Base-by-base conservation (phyloP, 2,888 invertebrate genomes). In the Drosophila quasianomalipes region DNA sequence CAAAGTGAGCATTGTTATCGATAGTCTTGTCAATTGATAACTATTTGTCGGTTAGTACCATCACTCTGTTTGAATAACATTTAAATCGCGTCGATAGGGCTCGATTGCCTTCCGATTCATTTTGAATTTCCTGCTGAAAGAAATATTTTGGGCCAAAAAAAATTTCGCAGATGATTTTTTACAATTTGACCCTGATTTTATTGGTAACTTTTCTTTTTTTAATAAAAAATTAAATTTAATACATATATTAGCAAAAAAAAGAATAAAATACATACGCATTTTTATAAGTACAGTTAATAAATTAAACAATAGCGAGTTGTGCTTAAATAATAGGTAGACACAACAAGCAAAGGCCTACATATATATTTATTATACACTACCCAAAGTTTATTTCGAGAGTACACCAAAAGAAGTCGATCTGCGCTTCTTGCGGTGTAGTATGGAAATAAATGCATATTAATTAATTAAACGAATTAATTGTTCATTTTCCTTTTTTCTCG, bases 211-310 rank as follows among this genome's bases (percentile, higher is more conserved):
- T 44, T 44, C 68, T 61, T 73, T 75, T 70, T 85, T 83, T 74
- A 70, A 71, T 87, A 89, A 85, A 83, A 74, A 74, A 76, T 82
- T 82, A 76, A 74, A 73, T 82, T 62, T 81, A 78, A 76, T 84
- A 80, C 72, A 82, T 74, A 76, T 82, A 87, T 88, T 74, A 83
- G 79, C 72, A 60, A 76, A 80, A 73, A 84, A 81, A 74, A 59
- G 75, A 30, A 39, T 14, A 76, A 70, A 69, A 85, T 47, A 80
- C 76, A 83, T 77, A 77, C 79, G 75, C 76, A 83, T 82, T 84
- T 81, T 85, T 82, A 89, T 92, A 92, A 92, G 92, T 92, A 92
- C 92, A 86, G 85, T 92, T 91, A 92, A 92, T 92, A 92, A 92
- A 92, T 89, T 85, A 91, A 88, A 86, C 75, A 81, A 79, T 83